Conservation (phyloP, 1,140 invertebrate species). For the Papilio helenus region DNA sequence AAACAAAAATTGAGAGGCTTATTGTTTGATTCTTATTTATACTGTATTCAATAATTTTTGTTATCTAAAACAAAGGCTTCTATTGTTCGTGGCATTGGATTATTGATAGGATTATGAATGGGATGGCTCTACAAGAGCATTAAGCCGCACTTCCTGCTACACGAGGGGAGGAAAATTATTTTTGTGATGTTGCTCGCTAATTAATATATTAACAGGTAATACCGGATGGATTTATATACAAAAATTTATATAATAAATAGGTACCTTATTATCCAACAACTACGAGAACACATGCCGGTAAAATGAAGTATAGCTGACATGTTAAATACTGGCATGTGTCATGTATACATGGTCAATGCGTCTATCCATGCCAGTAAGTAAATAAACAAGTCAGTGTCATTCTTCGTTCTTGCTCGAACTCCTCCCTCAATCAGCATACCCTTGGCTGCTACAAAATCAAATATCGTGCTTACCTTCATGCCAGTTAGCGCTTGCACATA, state of each 20-base stretch:
- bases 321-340: no score
- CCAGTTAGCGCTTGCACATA: no score
- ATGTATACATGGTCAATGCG: no score
- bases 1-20: neutral
- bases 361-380: no score
- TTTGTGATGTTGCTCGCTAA: neutral
- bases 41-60: neutral
- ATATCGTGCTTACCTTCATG: no score
- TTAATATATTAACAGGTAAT: conserved; percentile 6
- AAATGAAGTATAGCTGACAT: no score
- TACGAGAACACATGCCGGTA: no score
- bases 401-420: no score
- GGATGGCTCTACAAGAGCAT: conserved; percentile 1
- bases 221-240: neutral
- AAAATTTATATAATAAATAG: neutral
- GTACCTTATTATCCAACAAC: neutral
- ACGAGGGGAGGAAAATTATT: neutral
- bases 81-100: conserved; percentile 13
- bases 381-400: no score
- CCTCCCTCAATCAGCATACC: no score
- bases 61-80: conserved; percentile 1
- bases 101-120: conserved; percentile 2
- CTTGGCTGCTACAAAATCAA: no score
- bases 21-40: neutral
- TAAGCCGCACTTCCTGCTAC: conserved; percentile 13